Evolutionary conservation across 1,140 invertebrate genomes (phyloP), one percentile per base, ranked within the genome.

Genomic region (Drosophila pseudoananassae): DNA sequence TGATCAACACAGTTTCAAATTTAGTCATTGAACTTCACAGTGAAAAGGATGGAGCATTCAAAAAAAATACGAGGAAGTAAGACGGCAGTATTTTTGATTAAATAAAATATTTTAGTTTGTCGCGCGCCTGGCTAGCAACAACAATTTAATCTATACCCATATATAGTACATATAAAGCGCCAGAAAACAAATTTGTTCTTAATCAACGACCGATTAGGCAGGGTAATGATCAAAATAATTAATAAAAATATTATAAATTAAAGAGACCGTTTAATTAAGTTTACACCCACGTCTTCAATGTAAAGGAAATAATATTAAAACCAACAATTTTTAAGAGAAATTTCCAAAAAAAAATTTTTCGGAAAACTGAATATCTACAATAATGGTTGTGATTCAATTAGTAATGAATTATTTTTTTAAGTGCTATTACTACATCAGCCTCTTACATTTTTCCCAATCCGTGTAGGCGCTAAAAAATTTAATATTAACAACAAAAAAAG

Each of bases 1-100:
- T 15, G 33, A 36, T 27, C 10, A 54, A 10, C 51, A n/a, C n/a
- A 46, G 9, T 29, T 78, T 75, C 49, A 61, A 85, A 68, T 85
- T 85, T 87, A 87, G 82, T 87, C 82, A 85, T 87, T 85, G 78
- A 85, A 85, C 82, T 69, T 85, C 77, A 64, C 55, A 82, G 60
- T 72, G 71, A 58, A 38, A 20, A 38, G 49, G 52, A 61, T 15
- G 43, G 15, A 29, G 12, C 29, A 14, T 10, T 36, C 52, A 36
- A 27, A 23, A 17, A 38, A 20, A 47, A 47, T 10, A 17, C 17
- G 57, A 40, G 58, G 54, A 29, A 56, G 54, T 20, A 23, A 43
- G 76, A 23, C 15, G 5, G 53, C n/a, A 33, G 20, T 23, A 66
- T 8, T 52, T 15, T 9, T 20, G 43, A 20, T 17, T 46, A 20